Conservation (phyloP, 64 coral and sea anemone species). For the Platygyra sinensis region DNA sequence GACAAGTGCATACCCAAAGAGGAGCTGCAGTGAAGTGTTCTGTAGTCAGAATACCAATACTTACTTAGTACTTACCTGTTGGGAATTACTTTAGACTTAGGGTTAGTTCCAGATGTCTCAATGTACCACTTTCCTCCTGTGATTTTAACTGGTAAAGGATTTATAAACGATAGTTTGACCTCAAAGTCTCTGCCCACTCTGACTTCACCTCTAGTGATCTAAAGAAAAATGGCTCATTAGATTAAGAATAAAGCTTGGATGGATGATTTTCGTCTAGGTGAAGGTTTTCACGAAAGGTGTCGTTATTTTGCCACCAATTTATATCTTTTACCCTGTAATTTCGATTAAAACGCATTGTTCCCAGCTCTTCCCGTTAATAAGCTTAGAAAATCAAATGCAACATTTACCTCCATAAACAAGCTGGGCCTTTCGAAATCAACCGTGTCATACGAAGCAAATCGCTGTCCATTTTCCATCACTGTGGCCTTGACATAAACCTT, state of each 20-base stretch:
- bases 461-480: constrained; percentile 41
- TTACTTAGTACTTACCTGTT: not conserved
- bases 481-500: constrained; percentile 34
- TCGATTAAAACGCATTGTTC: too few relatives aligned
- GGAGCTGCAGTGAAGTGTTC: not conserved
- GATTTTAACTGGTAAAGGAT: constrained; percentile 63
- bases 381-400: not conserved
- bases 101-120: constrained; percentile 46
- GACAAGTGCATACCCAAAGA: too few relatives aligned
- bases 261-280: too few relatives aligned
- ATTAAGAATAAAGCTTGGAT: too few relatives aligned
- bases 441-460: constrained; percentile 37
- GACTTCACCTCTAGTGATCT: not conserved
- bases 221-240: not conserved
- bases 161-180: constrained; percentile 47
- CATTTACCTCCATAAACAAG: constrained; percentile 11
- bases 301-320: too few relatives aligned
- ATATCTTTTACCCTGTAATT: too few relatives aligned
- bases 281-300: too few relatives aligned
- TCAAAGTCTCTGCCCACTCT: constrained; percentile 49
- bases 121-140: constrained; percentile 59
- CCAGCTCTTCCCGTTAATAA: not conserved
- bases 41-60: not conserved
- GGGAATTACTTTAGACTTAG: constrained; percentile 7
- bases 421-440: constrained; percentile 10